phyloP scores from a whole-genome alignment of 2,888 invertebrate genomes.

The Icerya purchasi region DNA sequence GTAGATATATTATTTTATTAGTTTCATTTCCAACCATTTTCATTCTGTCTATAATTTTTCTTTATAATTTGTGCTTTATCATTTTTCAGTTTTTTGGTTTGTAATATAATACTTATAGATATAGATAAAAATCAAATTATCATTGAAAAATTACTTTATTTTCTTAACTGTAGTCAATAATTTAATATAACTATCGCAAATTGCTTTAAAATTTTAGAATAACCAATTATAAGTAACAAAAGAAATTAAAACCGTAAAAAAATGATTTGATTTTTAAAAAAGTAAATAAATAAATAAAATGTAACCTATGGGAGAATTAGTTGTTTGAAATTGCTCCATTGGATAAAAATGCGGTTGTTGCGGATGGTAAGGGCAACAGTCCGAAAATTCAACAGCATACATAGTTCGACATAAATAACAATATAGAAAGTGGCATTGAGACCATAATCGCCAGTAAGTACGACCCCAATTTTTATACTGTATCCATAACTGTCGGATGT shows the following conservation, averaged over 20 bases:
- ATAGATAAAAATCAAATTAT: no score
- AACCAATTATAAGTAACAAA: background rate
- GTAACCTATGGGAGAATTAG: constrained; percentile 49
- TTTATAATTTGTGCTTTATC: no score
- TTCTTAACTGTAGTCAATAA: no score
- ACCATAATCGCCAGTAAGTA: constrained; percentile 88
- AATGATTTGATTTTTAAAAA: background rate
- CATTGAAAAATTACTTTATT: no score
- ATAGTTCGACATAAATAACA: constrained; percentile 57
- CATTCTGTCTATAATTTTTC: no score
- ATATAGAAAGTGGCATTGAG: constrained; percentile 64
- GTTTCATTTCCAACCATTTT: no score
- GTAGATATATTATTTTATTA: no score
- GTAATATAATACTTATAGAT: no score
- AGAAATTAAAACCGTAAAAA: background rate
- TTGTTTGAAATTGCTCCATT: constrained; percentile 39
- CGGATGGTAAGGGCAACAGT: constrained; percentile 49
- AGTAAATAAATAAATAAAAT: no score
- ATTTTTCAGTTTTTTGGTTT: no score
- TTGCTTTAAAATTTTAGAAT: no score
- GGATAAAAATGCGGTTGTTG: constrained; percentile 52
- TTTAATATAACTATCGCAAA: no score
- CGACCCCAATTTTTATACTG: constrained; percentile 70
- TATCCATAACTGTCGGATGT: constrained; percentile 49
- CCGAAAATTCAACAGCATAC: constrained; percentile 46